Evolutionary conservation across 2,888 invertebrate species (phyloP), one percentile per base, ranked within the genome.

Genomic region (Brenthis hecate): DNA sequence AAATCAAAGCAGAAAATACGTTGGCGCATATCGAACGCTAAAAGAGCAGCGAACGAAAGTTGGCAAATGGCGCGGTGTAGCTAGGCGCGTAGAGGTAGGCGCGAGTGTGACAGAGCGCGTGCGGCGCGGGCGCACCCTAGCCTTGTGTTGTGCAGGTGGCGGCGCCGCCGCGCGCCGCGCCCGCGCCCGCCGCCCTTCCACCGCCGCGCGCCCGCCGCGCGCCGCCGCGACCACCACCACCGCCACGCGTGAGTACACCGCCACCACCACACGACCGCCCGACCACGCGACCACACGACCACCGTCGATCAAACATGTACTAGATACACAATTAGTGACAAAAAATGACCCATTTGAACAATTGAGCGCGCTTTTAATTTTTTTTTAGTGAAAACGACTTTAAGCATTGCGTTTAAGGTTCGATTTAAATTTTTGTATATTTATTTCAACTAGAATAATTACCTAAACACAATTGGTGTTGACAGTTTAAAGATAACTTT

Each of bases 151-250:
- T 88, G 86, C 91, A 86, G 93, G 86, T 86, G 90, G 83, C 89
- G 91, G 80, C 88, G 91, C 72, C 76, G 79, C 74, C 86, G 85
- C 80, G 80, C 88, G 78, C 88, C 93, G 67, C 91, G 94, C 77
- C 88, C 92, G 75, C 94, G 94, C 96, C 89, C 93, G 75, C 94
- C 94, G 96, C 89, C 92, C 94, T 86, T 92, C 89, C 90, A 88
- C 86, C 91, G 88, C 78, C 87, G 86, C 81, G 73, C 94, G 95
- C 78, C 94, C 93, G 70, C 87, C 89, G 72, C 89, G 94, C 94
- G 64, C 94, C 75, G 81, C 53, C 63, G 66, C 63, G 66, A 65
- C 93, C 94, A 62, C 57, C 88, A 88, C 74, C 90, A 71, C 60
- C 60, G 60, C 55, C 95, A 60, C 94, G 53, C 95, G 56, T 61